These are phyloP conservation scores for Euschistus heros DNA, from an alignment of 1,140 invertebrate genomes.

Conservation along the genomic window DNA sequence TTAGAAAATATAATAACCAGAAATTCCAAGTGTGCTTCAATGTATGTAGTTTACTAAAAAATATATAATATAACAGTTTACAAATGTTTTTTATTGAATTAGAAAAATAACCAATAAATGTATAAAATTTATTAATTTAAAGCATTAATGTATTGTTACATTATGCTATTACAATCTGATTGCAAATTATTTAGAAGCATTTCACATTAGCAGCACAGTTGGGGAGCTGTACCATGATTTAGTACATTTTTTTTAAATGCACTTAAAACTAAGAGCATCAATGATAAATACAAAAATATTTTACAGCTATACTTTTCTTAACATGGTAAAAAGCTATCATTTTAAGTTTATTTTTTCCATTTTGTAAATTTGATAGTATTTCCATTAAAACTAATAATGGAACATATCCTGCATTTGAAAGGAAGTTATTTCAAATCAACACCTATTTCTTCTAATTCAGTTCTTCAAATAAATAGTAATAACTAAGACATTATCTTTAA, in stretches of 20 bases:
- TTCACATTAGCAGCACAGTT: neutral
- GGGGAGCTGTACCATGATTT: neutral
- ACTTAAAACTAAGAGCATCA: conserved; percentile 8
- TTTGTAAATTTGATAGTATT: neutral
- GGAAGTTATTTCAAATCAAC: too few species aligned
- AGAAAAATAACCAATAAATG: conserved; percentile 5
- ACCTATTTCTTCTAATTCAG: neutral
- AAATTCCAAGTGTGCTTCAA: neutral
- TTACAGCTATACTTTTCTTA: conserved; percentile 6
- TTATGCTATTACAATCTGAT: neutral
- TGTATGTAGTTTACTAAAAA: neutral
- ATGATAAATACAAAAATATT: conserved; percentile 3
- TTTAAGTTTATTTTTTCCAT: conserved; percentile 1
- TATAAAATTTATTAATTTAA: conserved; percentile 9
- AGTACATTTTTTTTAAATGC: neutral
- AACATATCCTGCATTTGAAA: too few species aligned
- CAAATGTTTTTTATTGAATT: neutral
- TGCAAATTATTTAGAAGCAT: conserved; percentile 5
- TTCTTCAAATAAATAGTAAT: conserved; percentile 1
- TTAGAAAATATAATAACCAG: neutral
- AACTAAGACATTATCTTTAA: neutral
- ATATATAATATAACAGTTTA: neutral
- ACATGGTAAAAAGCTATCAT: neutral
- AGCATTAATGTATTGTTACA: neutral
- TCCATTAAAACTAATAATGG: too few species aligned